Conservation (phyloP, 2,797 vertebrate genomes). For the Lepidocolaptes lacrymiger region DNA sequence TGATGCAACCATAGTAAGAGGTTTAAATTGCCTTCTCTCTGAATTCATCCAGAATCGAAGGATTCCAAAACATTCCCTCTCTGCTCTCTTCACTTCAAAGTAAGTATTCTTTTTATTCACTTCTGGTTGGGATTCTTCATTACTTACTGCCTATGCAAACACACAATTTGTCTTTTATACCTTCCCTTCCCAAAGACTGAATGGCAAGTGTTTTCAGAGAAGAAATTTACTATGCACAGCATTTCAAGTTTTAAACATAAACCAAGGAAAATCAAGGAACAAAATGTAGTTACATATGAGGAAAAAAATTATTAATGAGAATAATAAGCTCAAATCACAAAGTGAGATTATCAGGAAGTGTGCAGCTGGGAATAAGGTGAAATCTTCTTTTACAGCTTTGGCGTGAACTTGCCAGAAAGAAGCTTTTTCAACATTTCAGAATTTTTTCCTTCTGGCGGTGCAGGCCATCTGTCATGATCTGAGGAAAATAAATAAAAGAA, state of each 20-base stretch:
- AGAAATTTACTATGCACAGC: not conserved
- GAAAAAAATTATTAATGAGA: not conserved
- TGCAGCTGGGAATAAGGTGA: not conserved
- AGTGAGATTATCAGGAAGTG: not conserved
- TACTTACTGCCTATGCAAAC: not conserved
- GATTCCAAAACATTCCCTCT: not conserved
- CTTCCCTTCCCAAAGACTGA: not conserved
- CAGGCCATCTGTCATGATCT: constrained; percentile 91
- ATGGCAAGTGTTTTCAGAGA: not conserved
- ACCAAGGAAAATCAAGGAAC: not conserved
- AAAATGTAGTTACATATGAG: not conserved
- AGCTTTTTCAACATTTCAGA: constrained; percentile 77
- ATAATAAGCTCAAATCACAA: not conserved
- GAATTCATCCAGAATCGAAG: not conserved
- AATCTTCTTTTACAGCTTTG: constrained; percentile 63
- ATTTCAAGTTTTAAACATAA: not conserved
- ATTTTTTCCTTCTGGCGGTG: constrained; percentile 84
- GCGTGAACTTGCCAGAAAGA: constrained; percentile 42
- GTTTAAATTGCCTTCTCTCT: not conserved
- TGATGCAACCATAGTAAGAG: not conserved
- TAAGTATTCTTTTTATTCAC: not conserved
- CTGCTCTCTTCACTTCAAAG: not conserved
- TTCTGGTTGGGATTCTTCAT: not conserved
- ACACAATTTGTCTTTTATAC: not conserved
- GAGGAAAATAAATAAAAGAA: constrained; percentile 32